Evolutionary conservation across 2,888 invertebrate genomes (phyloP).

Genomic region (Parelbella ahira): DNA sequence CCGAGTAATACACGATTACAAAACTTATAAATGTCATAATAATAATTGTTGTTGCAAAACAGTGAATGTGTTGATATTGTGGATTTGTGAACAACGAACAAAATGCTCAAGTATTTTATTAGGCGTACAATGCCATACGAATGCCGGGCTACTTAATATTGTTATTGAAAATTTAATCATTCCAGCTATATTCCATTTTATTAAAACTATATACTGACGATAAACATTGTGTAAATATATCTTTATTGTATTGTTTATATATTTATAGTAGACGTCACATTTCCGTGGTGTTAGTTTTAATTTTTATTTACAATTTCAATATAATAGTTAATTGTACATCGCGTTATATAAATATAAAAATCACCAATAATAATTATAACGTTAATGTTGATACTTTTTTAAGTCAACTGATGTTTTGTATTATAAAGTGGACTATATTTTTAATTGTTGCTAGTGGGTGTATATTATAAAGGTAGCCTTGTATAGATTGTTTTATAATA

Average conservation of each 20-base stretch:
- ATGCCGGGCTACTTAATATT: conserved; percentile 20
- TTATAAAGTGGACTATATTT: conserved; percentile 67
- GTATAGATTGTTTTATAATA: conserved; percentile 47
- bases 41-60: conserved; percentile 52
- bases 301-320: conserved; percentile 11
- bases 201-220: conserved; percentile 24
- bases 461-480: conserved; percentile 39
- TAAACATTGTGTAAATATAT: conserved; percentile 57
- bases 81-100: conserved; percentile 58
- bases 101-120: conserved; percentile 69
- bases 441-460: conserved; percentile 42
- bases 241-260: conserved; percentile 51
- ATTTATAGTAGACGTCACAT: conserved; percentile 51
- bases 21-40: too few species aligned
- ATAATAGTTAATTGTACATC: conserved; percentile 20
- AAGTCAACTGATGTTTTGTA: conserved; percentile 59
- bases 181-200: conserved; percentile 50
- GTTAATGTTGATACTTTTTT: conserved; percentile 37
- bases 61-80: conserved; percentile 79
- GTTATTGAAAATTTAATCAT: conserved; percentile 33
- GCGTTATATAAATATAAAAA: conserved; percentile 14
- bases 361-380: conserved; percentile 15
- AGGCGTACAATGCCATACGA: conserved; percentile 65
- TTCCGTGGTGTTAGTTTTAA: conserved; percentile 49
- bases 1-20: too few species aligned